phyloP scores from a whole-genome alignment of 2,888 invertebrate genomes.

The Melanargia galathea region DNA sequence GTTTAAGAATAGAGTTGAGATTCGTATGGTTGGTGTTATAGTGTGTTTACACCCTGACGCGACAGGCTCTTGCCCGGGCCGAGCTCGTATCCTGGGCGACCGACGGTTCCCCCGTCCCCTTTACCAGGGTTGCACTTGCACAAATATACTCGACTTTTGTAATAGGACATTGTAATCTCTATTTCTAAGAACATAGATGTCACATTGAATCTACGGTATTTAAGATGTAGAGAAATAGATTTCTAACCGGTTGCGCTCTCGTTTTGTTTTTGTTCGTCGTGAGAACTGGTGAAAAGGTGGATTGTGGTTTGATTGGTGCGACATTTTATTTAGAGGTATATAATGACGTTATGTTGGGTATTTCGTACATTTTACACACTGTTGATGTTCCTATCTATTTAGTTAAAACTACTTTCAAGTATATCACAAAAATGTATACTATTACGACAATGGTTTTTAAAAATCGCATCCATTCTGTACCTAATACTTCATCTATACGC shows the following conservation, averaged over 20 bases:
- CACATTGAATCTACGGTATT: not conserved
- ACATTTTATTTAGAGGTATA: slow-evolving; percentile 36
- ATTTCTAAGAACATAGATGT: not conserved
- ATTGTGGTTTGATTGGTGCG: slow-evolving; percentile 41
- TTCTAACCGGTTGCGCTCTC: slow-evolving; percentile 30
- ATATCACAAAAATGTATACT: too few relatives aligned
- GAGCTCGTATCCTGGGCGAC: slow-evolving; percentile 75
- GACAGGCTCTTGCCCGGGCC: slow-evolving; percentile 62
- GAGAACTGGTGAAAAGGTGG: slow-evolving; percentile 38
- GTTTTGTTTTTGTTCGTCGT: slow-evolving; percentile 38
- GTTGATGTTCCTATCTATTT: not conserved
- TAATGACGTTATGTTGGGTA: not conserved
- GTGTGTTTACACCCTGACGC: slow-evolving; percentile 58
- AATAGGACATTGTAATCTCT: slow-evolving; percentile 27
- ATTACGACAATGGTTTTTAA: too few relatives aligned
- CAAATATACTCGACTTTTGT: slow-evolving; percentile 32
- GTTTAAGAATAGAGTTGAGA: slow-evolving; percentile 42
- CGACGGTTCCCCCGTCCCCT: slow-evolving; percentile 47
- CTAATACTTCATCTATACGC: too few relatives aligned
- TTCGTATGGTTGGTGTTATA: slow-evolving; percentile 48
- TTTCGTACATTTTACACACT: not conserved
- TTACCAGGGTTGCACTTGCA: slow-evolving; percentile 62
- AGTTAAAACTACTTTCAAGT: too few relatives aligned
- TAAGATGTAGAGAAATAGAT: slow-evolving; percentile 21
- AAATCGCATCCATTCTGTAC: too few relatives aligned